phyloP scores from a whole-genome alignment of 1,140 invertebrate genomes.

The Drosophila lacteicornis region DNA sequence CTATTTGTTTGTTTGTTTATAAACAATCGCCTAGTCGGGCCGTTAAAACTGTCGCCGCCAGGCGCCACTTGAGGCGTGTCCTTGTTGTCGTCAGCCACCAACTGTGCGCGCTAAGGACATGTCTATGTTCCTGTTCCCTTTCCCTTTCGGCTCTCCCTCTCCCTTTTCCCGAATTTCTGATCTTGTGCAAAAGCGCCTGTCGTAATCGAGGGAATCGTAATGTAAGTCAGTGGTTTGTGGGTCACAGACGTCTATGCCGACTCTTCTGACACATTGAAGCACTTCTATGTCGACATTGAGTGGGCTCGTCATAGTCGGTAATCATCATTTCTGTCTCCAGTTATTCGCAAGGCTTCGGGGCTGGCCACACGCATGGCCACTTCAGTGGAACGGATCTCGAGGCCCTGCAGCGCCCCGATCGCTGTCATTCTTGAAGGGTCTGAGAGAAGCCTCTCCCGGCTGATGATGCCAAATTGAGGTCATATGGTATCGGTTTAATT shows the following conservation, averaged over 20 bases:
- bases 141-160: background rate
- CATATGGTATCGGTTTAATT: constrained; percentile 22
- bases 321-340: constrained; percentile 26
- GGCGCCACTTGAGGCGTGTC: constrained; percentile 62
- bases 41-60: constrained; percentile 61
- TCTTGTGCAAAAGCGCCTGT: constrained; percentile 64
- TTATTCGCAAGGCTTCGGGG: constrained; percentile 49
- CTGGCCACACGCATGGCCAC: constrained; percentile 70
- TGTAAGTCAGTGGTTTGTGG: constrained; percentile 65
- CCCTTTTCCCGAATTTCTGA: constrained; percentile 21
- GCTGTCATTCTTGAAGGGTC: constrained; percentile 56
- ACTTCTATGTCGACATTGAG: constrained; percentile 78
- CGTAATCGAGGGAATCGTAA: constrained; percentile 22
- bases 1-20: constrained; percentile 67
- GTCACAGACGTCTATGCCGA: constrained; percentile 53
- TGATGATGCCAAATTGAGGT: constrained; percentile 56
- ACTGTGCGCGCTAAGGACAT: constrained; percentile 69
- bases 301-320: constrained; percentile 58
- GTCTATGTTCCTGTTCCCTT: constrained; percentile 12
- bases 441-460: constrained; percentile 16
- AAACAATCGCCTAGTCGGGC: constrained; percentile 53
- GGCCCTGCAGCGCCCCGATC: constrained; percentile 53
- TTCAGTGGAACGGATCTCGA: constrained; percentile 57
- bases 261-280: constrained; percentile 75
- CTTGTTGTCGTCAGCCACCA: constrained; percentile 77